Percentiles rank a stretch among this genome's conserved stretches.
These are phyloP conservation scores for Pangasianodon hypophthalmus DNA, from an alignment of 2,113 vertebrate species.

Conservation along the genomic window DNA sequence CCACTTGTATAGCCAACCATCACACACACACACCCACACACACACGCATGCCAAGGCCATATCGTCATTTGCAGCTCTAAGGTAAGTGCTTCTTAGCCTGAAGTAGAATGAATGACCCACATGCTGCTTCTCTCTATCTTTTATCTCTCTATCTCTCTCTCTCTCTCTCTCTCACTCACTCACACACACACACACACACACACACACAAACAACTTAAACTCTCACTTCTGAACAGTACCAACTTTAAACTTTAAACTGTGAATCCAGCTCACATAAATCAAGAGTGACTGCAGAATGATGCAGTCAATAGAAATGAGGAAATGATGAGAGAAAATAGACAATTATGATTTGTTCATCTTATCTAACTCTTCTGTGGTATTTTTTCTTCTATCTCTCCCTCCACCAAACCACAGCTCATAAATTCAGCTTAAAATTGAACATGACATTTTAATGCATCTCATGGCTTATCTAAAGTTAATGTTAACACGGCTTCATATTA, in stretches of 20 bases:
- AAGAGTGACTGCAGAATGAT: background rate
- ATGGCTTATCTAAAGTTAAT: constrained; percentile 44
- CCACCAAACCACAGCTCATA: constrained; percentile 31
- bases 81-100: constrained; percentile 11
- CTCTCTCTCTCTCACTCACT: background rate
- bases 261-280: background rate
- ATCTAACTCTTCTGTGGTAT: background rate
- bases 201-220: background rate
- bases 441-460: constrained; percentile 56
- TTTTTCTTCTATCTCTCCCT: background rate
- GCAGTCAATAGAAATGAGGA: background rate
- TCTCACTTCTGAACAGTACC: background rate
- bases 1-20: constrained; percentile 29
- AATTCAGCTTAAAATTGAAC: constrained; percentile 49
- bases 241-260: background rate
- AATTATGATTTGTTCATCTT: constrained; percentile 9
- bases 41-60: background rate
- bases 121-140: background rate
- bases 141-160: background rate
- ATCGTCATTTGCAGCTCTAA: background rate
- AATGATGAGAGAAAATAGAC: background rate
- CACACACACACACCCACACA: constrained; percentile 27
- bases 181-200: background rate
- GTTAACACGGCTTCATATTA: constrained; percentile 46
- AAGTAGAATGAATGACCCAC: constrained; percentile 18